These are phyloP conservation scores for Orthonevra nobilis DNA, from an alignment of 2,888 invertebrate species.

Conservation along the genomic window DNA sequence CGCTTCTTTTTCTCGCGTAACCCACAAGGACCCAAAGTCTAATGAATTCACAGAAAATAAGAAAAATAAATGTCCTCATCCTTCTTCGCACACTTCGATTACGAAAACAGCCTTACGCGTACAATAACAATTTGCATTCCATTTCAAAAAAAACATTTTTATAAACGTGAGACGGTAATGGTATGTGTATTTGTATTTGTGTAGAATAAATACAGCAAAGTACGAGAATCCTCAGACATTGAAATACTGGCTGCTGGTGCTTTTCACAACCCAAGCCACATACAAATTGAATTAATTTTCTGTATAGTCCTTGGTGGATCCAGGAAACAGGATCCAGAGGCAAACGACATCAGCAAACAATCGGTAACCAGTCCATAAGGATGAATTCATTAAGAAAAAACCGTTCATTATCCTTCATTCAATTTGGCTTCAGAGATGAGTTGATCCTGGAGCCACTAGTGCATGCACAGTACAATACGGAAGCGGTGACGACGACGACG, in stretches of 20 bases:
- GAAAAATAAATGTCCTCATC: neutral
- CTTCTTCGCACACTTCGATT: slow-evolving; percentile 13
- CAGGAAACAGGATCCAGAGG: slow-evolving; percentile 29
- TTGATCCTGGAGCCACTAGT: slow-evolving; percentile 3
- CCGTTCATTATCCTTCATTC: slow-evolving; percentile 63
- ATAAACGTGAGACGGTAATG: too few relatives aligned
- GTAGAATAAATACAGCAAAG: too few relatives aligned
- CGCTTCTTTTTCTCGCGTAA: too few relatives aligned
- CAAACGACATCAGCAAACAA: slow-evolving; percentile 34
- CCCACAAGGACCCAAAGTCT: too few relatives aligned
- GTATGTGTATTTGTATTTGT: too few relatives aligned
- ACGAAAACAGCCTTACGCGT: slow-evolving; percentile 8
- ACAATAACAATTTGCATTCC: slow-evolving; percentile 43
- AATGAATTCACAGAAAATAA: slow-evolving; percentile 26
- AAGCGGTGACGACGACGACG: neutral
- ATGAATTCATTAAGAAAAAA: slow-evolving; percentile 57
- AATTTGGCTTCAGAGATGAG: slow-evolving; percentile 56
- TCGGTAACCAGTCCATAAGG: slow-evolving; percentile 57
- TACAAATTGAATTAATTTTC: slow-evolving; percentile 54
- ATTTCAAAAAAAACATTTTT: too few relatives aligned
- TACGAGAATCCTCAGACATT: too few relatives aligned
- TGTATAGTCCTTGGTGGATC: slow-evolving; percentile 18
- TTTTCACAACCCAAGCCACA: too few relatives aligned
- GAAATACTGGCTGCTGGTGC: too few relatives aligned
- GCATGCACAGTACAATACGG: slow-evolving; percentile 23